Percentiles rank a stretch among this genome's conserved stretches.
Conservation (phyloP, 2,113 vertebrate genomes). For the Nycticryphes semicollaris region DNA sequence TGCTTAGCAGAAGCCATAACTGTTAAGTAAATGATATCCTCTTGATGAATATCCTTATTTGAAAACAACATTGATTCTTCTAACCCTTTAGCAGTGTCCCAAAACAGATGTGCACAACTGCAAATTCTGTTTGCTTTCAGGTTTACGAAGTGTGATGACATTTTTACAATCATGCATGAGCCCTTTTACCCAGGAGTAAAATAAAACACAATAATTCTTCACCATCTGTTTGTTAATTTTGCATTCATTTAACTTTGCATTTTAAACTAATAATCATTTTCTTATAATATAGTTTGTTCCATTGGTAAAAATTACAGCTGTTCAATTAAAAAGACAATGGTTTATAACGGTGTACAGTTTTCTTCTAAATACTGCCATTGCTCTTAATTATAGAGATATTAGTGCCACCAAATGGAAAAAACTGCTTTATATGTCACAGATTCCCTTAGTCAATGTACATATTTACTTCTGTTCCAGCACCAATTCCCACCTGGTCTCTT, state of each 20-base stretch:
- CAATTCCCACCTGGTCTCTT: background rate
- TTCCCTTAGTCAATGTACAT: background rate
- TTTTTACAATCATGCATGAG: slow-evolving; percentile 73
- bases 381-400: slow-evolving; percentile 62
- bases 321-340: slow-evolving; percentile 59
- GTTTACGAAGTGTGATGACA: slow-evolving; percentile 78
- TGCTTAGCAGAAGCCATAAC: slow-evolving; percentile 71
- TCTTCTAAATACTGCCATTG: slow-evolving; percentile 54
- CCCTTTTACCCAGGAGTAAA: slow-evolving; percentile 66
- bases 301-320: slow-evolving; percentile 63
- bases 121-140: slow-evolving; percentile 75
- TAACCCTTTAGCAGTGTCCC: slow-evolving; percentile 72
- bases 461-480: slow-evolving; percentile 9
- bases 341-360: slow-evolving; percentile 31
- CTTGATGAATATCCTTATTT: slow-evolving; percentile 73
- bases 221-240: slow-evolving; percentile 79
- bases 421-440: background rate
- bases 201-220: slow-evolving; percentile 70
- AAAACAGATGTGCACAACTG: slow-evolving; percentile 77
- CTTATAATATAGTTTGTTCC: slow-evolving; percentile 62
- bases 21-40: slow-evolving; percentile 72
- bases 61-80: slow-evolving; percentile 71
- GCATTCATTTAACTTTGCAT: slow-evolving; percentile 74
- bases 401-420: slow-evolving; percentile 24
- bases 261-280: slow-evolving; percentile 74